phyloP scores from a whole-genome alignment of 2,113 vertebrate species.

The Istiophorus platypterus region DNA sequence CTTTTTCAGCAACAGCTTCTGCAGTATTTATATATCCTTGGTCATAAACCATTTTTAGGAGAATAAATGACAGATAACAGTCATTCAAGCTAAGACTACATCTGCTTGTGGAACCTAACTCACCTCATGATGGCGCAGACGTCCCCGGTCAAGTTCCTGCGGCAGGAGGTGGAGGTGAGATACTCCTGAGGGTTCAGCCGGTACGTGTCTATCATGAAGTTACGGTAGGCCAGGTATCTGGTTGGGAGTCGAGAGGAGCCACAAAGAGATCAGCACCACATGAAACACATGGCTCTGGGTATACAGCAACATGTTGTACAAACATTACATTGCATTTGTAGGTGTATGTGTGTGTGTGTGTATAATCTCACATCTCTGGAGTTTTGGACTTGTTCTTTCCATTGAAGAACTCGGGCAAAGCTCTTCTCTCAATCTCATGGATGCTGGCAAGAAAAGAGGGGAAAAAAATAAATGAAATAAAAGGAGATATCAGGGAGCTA shows the following conservation, averaged over 20 bases:
- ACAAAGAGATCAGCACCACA: neutral
- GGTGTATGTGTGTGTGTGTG: accelerated
- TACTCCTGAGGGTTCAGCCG: slow-evolving; percentile 98
- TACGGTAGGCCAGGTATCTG: slow-evolving; percentile 98
- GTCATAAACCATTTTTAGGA: neutral
- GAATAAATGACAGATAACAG: neutral
- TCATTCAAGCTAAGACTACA: neutral
- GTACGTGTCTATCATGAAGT: slow-evolving; percentile 99
- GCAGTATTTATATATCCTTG: neutral
- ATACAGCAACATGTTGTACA: no score
- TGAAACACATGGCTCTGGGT: neutral
- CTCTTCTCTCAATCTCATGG: slow-evolving; percentile 95
- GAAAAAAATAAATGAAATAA: neutral
- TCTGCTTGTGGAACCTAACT: neutral
- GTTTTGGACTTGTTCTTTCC: slow-evolving; percentile 98
- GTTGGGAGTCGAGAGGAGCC: slow-evolving; percentile 9
- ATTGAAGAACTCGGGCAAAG: slow-evolving; percentile 96
- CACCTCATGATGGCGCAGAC: slow-evolving; percentile 99
- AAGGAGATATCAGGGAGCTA: neutral
- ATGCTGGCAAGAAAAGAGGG: slow-evolving; percentile 81
- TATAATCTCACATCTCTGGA: slow-evolving; percentile 92
- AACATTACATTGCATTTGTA: neutral
- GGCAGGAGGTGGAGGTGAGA: slow-evolving; percentile 96
- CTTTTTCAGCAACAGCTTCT: neutral
- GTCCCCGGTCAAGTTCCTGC: slow-evolving; percentile 95